phyloP scores from a whole-genome alignment of 2,888 invertebrate species.

The Erebia palarica region DNA sequence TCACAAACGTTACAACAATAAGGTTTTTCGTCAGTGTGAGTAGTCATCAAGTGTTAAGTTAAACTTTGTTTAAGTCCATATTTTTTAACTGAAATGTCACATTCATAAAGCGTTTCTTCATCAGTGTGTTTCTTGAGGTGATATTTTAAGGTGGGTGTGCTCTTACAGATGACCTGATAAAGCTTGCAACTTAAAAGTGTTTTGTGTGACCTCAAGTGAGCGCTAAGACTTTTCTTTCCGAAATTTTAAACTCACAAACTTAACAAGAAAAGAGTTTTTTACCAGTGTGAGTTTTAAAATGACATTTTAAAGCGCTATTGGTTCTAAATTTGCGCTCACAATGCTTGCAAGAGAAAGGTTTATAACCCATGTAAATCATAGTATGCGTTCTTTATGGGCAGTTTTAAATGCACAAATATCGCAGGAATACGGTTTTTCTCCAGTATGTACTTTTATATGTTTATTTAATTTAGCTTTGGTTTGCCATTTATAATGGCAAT shows the following conservation, averaged over 20 bases:
- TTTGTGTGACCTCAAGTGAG: background rate
- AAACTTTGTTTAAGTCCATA: too few species aligned
- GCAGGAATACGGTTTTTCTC: background rate
- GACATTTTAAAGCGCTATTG: background rate
- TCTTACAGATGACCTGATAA: too few species aligned
- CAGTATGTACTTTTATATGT: background rate
- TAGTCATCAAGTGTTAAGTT: too few species aligned
- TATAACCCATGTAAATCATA: background rate
- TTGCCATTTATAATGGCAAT: background rate
- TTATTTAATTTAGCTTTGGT: background rate
- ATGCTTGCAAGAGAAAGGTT: background rate
- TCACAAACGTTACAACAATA: too few species aligned
- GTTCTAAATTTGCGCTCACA: background rate
- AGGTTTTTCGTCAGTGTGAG: too few species aligned
- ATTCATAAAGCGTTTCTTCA: too few species aligned
- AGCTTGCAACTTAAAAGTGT: background rate
- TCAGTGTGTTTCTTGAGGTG: too few species aligned
- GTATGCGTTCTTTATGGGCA: background rate
- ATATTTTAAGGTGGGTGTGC: too few species aligned
- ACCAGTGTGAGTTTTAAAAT: background rate
- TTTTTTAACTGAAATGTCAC: too few species aligned
- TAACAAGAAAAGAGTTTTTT: background rate
- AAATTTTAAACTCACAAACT: background rate
- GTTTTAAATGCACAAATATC: background rate
- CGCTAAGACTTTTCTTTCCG: too few species aligned